Conservation (phyloP, 2,113 vertebrate species). For the Eubucco bourcierii region DNA sequence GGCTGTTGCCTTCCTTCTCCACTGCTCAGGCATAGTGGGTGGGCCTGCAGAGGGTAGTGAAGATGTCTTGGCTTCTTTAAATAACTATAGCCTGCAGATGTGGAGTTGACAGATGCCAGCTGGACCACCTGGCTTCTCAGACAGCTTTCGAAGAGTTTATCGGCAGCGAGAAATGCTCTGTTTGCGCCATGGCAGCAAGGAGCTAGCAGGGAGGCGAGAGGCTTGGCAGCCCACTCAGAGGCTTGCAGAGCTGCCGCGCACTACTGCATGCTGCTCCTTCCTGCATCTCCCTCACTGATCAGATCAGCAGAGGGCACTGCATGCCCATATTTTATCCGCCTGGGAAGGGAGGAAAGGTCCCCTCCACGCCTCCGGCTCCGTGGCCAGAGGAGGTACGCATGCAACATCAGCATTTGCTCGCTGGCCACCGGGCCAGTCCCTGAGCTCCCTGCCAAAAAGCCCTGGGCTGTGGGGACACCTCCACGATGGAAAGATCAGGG, state of each 20-base stretch:
- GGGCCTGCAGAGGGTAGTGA: not conserved
- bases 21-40: not conserved
- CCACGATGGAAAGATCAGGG: not conserved
- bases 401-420: not conserved
- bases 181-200: not conserved
- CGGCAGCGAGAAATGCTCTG: not conserved
- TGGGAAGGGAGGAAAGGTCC: not conserved
- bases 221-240: not conserved
- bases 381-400: not conserved
- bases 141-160: not conserved
- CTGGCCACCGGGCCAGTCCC: not conserved
- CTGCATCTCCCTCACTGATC: not conserved
- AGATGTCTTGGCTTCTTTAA: not conserved
- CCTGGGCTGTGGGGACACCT: accelerated
- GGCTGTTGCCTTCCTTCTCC: not conserved
- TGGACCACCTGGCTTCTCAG: not conserved
- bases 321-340: not conserved
- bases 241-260: not conserved
- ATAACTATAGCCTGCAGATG: not conserved
- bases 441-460: not conserved
- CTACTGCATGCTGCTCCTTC: not conserved
- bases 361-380: not conserved
- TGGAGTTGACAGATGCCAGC: not conserved
- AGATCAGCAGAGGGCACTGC: slow-evolving; percentile 50
- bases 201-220: not conserved